Evolutionary conservation across 2,113 vertebrate species (phyloP).

Genomic region (Spea multiplicata): DNA sequence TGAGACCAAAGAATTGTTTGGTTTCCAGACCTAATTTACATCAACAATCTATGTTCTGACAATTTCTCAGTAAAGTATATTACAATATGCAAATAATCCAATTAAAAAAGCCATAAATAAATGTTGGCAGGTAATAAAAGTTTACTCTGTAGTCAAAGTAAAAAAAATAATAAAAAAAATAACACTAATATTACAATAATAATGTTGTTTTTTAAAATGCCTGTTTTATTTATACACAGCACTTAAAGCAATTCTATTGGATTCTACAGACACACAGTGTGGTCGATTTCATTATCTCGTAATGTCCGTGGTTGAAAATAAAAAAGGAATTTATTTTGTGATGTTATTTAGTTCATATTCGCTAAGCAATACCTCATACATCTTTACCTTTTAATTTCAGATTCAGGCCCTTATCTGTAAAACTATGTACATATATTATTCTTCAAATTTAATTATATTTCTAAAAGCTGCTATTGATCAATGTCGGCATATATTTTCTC

Average conservation of each 20-base stretch:
- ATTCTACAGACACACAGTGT: background rate
- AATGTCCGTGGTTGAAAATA: background rate
- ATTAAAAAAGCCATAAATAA: conserved; percentile 37
- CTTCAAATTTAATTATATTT: too few relatives aligned
- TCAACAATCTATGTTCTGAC: background rate
- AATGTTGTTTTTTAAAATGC: conserved; percentile 15
- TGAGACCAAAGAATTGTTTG: background rate
- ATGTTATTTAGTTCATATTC: background rate
- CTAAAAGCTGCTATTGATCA: too few relatives aligned
- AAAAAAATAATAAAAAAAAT: conserved; percentile 1
- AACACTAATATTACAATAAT: conserved; percentile 36
- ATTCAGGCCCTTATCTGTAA: background rate
- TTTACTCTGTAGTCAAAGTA: background rate
- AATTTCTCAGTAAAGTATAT: background rate
- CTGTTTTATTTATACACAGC: conserved; percentile 6
- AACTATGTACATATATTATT: background rate
- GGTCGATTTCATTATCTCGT: conserved; percentile 8
- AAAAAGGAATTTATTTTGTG: background rate
- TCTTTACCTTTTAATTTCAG: background rate
- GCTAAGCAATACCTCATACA: background rate
- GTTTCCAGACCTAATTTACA: conserved; percentile 11
- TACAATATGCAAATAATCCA: conserved; percentile 38
- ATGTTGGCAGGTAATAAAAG: conserved; percentile 24
- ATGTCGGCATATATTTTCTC: too few relatives aligned
- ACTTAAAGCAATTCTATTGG: conserved; percentile 33